Base-by-base conservation (phyloP, 2,113 vertebrate genomes). In the Microtus oregoni region DNA sequence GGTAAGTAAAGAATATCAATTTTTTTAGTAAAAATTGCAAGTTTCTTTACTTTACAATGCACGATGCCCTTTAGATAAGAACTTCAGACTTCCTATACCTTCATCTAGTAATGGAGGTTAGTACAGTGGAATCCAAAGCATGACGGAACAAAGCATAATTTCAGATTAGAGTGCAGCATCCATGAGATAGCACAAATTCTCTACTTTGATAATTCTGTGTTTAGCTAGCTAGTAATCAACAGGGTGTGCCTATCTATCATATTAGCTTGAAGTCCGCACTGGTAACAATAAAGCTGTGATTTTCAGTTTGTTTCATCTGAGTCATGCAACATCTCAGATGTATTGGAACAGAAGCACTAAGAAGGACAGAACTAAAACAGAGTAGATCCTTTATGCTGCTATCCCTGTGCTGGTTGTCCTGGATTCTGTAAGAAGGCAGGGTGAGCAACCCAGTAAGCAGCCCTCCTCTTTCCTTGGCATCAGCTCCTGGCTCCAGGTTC, bases 1-100 rank as follows among this genome's bases (percentile, higher is more conserved):
- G 89, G 22, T 38, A 87, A 87, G 19, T 88, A 76, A 35, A 20
- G 35, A 92, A 94, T 95, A 22, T 0, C 41, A 89, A 6, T 86
- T 52, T 7, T 87, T 92, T 95, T 35, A 94, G 76, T 20, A 91
- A 76, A 68, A 92, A 47, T 61, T 88, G 12, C 76, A 70, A 76
- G 32, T 30, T 70, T 97, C 41, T 91, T 30, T 92, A 38, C 19
- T 15, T 85, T 2, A 61, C 72, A 44, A 91, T 77, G 32, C 32
- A 79, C 68, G 26, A 91, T 47, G 41, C 28, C 15, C 38, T 5
- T 15, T 35, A 83, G 47, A 88, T n/a, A 26, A 93, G 76, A 76
- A 72, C 22, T 28, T 13, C 5, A 61, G 3, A 58, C 7, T 68
- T 32, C 83, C 38, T 10, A n/a, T 41, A 19, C 35, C 75, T 20